phyloP scores from a whole-genome alignment of 2,797 vertebrate species.

The Saxicola maurus region DNA sequence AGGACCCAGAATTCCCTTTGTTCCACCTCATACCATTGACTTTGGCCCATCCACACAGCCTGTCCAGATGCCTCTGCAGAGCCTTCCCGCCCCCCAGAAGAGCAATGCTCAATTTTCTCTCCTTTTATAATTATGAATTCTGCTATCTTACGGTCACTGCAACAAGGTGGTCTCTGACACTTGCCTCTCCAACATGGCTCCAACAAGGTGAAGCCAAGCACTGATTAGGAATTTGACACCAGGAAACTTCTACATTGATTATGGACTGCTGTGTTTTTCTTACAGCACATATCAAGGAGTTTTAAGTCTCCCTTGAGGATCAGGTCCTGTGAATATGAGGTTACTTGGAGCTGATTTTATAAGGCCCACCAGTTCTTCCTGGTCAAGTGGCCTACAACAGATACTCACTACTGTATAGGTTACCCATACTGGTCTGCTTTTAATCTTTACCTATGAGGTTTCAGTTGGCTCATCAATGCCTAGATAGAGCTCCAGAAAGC shows the following conservation, averaged over 20 bases:
- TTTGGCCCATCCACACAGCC: background rate
- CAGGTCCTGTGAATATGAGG: background rate
- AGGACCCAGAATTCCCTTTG: background rate
- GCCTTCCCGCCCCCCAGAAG: background rate
- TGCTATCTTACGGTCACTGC: background rate
- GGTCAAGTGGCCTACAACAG: background rate
- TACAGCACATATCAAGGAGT: background rate
- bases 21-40: background rate
- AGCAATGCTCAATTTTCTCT: fast-evolving
- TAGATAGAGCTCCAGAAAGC: background rate
- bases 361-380: background rate
- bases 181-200: background rate
- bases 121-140: background rate
- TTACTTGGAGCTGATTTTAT: background rate
- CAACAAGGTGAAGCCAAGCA: background rate
- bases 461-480: background rate
- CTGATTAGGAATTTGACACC: background rate
- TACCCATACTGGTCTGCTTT: background rate
- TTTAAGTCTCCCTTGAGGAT: background rate
- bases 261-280: background rate
- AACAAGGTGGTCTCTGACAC: background rate
- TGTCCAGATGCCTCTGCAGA: background rate
- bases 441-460: background rate
- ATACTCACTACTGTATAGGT: fast-evolving
- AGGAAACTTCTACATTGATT: background rate